Conservation (phyloP, 2,797 vertebrate genomes). For the Astyanax mexicanus region DNA sequence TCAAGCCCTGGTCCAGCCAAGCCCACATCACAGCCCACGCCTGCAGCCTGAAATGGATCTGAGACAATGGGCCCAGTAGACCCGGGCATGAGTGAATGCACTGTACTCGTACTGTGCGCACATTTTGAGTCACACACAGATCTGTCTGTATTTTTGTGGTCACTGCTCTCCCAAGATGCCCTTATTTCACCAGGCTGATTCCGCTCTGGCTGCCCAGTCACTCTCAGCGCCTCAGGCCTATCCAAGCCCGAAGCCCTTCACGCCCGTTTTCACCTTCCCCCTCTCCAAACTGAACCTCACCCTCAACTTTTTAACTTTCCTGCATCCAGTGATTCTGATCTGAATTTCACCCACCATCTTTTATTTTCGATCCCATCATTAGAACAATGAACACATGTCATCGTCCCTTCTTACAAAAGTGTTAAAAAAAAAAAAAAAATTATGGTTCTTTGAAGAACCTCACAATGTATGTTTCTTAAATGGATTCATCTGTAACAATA, state of each 20-base stretch:
- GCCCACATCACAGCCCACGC: conserved; percentile 45
- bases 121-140: conserved; percentile 47
- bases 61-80: conserved; percentile 56
- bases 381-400: not conserved
- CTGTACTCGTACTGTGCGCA: conserved; percentile 33
- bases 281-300: conserved; percentile 38
- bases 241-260: conserved; percentile 52
- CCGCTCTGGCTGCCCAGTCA: conserved; percentile 51
- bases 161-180: conserved; percentile 56
- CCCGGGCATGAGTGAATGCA: conserved; percentile 50
- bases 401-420: not conserved
- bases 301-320: not conserved
- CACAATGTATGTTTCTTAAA: no score
- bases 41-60: conserved; percentile 52
- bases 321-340: not conserved
- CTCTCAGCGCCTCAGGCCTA: conserved; percentile 50
- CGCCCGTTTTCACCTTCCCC: conserved; percentile 50
- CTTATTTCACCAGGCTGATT: conserved; percentile 56
- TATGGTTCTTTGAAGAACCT: not conserved
- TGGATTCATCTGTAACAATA: no score
- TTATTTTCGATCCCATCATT: not conserved
- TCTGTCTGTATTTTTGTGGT: conserved; percentile 49
- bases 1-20: conserved; percentile 40
- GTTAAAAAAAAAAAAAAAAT: no score
- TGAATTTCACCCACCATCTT: not conserved